Conservation (phyloP, 2,888 invertebrate species). For the Diploptera punctata region DNA sequence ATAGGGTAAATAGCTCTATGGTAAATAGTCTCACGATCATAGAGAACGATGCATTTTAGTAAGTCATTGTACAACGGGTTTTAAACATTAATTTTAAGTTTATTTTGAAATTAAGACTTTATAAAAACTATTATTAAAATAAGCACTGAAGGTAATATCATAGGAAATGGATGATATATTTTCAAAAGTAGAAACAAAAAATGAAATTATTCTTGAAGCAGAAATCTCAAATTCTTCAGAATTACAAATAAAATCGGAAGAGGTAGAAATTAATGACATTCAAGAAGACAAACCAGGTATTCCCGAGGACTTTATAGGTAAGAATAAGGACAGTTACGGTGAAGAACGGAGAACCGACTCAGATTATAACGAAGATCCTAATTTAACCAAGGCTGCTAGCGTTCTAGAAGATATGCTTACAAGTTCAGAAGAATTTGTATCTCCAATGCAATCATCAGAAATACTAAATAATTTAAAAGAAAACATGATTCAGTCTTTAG, state of each 20-base stretch:
- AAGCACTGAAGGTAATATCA: neutral
- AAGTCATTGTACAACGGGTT: too few relatives aligned
- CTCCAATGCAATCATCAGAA: slow-evolving; percentile 9
- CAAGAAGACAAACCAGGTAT: slow-evolving; percentile 6
- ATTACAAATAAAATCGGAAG: slow-evolving; percentile 4
- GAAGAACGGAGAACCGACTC: slow-evolving; percentile 36
- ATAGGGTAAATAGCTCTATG: too few relatives aligned
- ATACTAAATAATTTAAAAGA: slow-evolving; percentile 12
- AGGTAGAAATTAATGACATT: neutral
- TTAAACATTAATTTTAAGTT: too few relatives aligned
- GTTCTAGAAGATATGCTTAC: slow-evolving; percentile 41
- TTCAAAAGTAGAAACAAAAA: slow-evolving; percentile 19
- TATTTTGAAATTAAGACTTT: too few relatives aligned
- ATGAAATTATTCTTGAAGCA: neutral
- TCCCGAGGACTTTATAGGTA: neutral
- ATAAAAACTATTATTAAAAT: too few relatives aligned
- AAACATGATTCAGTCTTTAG: neutral
- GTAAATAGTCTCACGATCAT: too few relatives aligned
- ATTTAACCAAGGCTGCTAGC: slow-evolving; percentile 34
- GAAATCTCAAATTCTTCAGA: neutral
- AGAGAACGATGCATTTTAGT: too few relatives aligned
- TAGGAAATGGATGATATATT: slow-evolving; percentile 31
- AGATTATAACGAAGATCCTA: slow-evolving; percentile 38
- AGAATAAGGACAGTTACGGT: slow-evolving; percentile 32
- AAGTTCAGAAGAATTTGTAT: slow-evolving; percentile 21